A percentile compares a stretch with the other conserved stretches of the same genome.
phyloP scores from a whole-genome alignment of 2,113 vertebrate genomes.

The Hemichromis elongatus region DNA sequence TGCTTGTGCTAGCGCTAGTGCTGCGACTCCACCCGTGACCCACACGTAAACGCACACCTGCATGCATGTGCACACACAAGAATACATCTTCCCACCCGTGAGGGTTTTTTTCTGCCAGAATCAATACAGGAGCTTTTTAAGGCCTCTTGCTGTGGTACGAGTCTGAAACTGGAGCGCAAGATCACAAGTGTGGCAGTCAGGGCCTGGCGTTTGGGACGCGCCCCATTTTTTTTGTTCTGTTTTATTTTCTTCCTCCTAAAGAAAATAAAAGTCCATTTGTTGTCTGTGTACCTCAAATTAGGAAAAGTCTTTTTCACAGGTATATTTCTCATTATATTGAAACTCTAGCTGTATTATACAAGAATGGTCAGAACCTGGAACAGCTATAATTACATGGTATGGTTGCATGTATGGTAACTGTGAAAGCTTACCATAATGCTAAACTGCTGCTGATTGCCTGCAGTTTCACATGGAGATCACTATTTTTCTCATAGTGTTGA shows the following conservation, averaged over 20 bases:
- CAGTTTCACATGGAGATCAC: background rate
- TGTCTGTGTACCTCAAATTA: background rate
- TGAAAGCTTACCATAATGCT: background rate
- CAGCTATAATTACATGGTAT: background rate
- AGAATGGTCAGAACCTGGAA: background rate
- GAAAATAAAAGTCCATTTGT: background rate
- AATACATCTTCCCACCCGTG: slow-evolving; percentile 42
- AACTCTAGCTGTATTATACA: background rate
- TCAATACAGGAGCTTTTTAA: slow-evolving; percentile 69
- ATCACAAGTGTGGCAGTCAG: slow-evolving; percentile 49
- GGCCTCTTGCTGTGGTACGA: slow-evolving; percentile 56
- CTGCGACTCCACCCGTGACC: slow-evolving; percentile 46
- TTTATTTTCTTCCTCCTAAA: background rate
- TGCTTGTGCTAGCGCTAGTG: background rate
- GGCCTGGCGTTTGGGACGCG: slow-evolving; percentile 13
- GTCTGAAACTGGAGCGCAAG: slow-evolving; percentile 48
- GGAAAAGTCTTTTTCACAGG: background rate
- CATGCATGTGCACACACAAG: slow-evolving; percentile 3
- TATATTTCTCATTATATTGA: background rate
- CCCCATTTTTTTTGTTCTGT: slow-evolving; percentile 36
- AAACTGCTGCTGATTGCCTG: background rate
- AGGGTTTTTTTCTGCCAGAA: slow-evolving; percentile 65
- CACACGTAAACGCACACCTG: slow-evolving; percentile 9
- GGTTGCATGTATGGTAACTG: background rate
- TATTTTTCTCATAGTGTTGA: background rate